Evolutionary conservation across 2,888 invertebrate species (phyloP), one percentile per base, ranked within the genome.

Genomic region (Protonemura montana): DNA sequence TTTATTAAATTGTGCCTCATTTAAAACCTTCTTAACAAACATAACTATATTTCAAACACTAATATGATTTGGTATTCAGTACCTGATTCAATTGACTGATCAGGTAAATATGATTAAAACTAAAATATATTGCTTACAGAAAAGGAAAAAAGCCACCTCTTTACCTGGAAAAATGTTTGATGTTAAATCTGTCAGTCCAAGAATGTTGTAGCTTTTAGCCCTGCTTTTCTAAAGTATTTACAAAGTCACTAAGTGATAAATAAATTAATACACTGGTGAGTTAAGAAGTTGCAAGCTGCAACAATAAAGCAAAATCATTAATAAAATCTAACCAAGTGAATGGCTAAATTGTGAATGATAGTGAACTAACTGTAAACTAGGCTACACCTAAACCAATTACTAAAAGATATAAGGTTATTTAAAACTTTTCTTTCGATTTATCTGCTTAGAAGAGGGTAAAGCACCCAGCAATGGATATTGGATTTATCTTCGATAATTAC

Each of bases 351-450:
- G 59, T 21, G 59, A 59, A 59, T 59, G 59, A 59, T 59, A 59
- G 21, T 21, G 59, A 59, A 7, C 59, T 59, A 59, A 59, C 13
- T 59, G 13, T 59, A 59, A 59, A 21, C 59, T 59, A 59, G 59
- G 16, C 59, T 59, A 59, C 21, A 59, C 59, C 59, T 59, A 30
- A 81, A 81, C 78, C 81, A 81, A n/a, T 81, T 27, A 27, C 26
- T 80, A 81, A 29, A 81, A 28, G 3, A 81, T 81, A n/a, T 81
- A 28, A 25, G 76, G 10, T 30, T 81, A 81, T 81, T 80, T 81
- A 81, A 35, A 35, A 35, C 35, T 35, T 35, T 35, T 35, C 35
- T 59, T 59, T 59, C 21, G 59, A 59, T 59, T 2, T 21, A 59
- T 35, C 35, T 59, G 59, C 59, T 59, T 2, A 59, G 59, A 21